phyloP scores from a whole-genome alignment of 2,113 vertebrate genomes.

The Pedionomus torquatus region DNA sequence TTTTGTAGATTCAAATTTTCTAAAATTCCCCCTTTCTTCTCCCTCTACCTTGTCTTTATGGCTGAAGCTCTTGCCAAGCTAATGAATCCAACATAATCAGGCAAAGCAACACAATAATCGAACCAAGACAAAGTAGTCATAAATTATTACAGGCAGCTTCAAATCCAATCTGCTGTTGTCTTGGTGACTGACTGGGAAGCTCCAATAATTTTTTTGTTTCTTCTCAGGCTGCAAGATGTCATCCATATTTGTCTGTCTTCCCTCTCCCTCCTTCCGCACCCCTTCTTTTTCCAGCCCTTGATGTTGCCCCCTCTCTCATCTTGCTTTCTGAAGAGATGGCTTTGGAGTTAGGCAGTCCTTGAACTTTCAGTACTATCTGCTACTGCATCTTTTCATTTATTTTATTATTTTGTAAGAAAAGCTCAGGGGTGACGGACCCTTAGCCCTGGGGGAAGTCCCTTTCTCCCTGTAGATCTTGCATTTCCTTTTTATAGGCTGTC shows the following conservation, averaged over 20 bases:
- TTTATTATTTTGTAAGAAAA: not conserved
- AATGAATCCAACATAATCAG: not conserved
- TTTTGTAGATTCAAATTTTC: not conserved
- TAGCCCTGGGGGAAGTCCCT: not conserved
- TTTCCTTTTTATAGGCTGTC: not conserved
- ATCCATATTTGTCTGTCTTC: not conserved
- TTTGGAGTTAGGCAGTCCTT: not conserved
- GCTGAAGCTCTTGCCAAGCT: not conserved
- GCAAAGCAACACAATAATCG: slow-evolving; percentile 24
- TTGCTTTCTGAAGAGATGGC: not conserved
- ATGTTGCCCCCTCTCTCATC: not conserved
- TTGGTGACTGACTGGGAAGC: slow-evolving; percentile 30
- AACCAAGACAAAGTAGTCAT: slow-evolving; percentile 32
- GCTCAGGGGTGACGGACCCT: not conserved
- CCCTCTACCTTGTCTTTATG: not conserved
- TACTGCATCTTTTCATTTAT: not conserved
- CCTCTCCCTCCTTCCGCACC: not conserved
- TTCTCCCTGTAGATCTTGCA: not conserved
- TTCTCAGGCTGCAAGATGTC: not conserved
- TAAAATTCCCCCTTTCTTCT: not conserved
- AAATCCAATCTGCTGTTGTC: slow-evolving; percentile 57
- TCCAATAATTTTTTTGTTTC: slow-evolving; percentile 17
- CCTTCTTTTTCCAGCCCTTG: not conserved
- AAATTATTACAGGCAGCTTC: slow-evolving; percentile 47
- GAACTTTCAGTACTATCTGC: not conserved